Conservation (phyloP, 2,888 invertebrate genomes). For the Epirrhoe tristata region DNA sequence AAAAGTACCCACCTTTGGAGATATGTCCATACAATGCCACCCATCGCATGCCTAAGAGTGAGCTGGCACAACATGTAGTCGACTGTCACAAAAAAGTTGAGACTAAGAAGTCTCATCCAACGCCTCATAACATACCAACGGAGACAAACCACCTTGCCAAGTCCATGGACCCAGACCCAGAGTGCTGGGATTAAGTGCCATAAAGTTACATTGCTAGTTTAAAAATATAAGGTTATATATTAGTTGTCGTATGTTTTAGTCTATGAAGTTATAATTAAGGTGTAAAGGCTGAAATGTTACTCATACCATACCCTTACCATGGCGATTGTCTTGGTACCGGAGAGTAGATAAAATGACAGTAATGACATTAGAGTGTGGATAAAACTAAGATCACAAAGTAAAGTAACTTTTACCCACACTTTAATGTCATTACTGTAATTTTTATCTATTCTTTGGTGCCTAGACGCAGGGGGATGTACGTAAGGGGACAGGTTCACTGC, state of each 20-base stretch:
- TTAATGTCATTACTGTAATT: no score
- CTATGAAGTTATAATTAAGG: no score
- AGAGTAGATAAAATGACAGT: no score
- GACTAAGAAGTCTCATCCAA: neutral
- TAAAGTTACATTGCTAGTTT: neutral
- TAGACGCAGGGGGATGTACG: no score
- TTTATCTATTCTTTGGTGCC: no score
- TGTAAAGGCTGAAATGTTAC: no score
- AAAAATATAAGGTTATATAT: neutral
- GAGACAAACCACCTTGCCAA: slow-evolving; percentile 22
- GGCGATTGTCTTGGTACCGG: no score
- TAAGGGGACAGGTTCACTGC: neutral
- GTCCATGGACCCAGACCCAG: neutral
- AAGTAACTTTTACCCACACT: no score
- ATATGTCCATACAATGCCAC: slow-evolving; percentile 86
- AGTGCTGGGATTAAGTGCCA: slow-evolving; percentile 18
- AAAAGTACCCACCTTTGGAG: slow-evolving; percentile 65
- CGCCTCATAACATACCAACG: slow-evolving; percentile 36
- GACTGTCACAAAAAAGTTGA: slow-evolving; percentile 51
- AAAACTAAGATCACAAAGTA: no score
- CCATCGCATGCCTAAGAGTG: slow-evolving; percentile 70
- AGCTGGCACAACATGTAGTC: slow-evolving; percentile 57
- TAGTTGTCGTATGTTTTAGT: no score
- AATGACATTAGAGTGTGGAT: no score
- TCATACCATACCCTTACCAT: no score